Percentiles rank a stretch among this genome's conserved stretches.
phyloP scores from a whole-genome alignment of 35 echinoderm and acorn worm genomes.

The Strongylocentrotus purpuratus region DNA sequence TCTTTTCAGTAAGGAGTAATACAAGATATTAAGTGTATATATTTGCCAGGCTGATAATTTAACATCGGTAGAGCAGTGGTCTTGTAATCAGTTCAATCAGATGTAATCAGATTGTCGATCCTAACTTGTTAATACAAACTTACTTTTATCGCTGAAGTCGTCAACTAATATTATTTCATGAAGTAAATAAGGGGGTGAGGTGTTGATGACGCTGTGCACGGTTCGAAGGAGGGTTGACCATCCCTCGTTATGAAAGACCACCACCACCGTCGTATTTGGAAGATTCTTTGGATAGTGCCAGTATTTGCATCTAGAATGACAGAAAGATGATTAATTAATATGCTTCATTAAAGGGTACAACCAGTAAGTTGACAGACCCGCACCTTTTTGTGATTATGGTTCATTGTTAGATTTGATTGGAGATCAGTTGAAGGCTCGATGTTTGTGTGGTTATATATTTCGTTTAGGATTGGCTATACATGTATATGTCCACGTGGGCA shows the following conservation, averaged over 20 bases:
- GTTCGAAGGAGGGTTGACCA: constrained; percentile 83
- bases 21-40: too few species aligned
- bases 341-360: background rate
- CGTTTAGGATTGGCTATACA: background rate
- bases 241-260: constrained; percentile 82
- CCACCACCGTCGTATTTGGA: constrained; percentile 76
- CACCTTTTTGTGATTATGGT: background rate
- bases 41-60: too few species aligned
- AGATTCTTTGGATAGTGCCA: constrained; percentile 70
- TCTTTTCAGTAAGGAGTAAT: too few species aligned
- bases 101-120: background rate
- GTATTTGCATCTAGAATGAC: constrained; percentile 72
- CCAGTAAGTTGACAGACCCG: background rate
- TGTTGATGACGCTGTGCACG: constrained; percentile 83
- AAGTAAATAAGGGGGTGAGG: constrained; percentile 80
- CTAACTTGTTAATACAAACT: background rate
- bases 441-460: background rate
- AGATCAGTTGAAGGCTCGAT: background rate
- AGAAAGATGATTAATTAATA: background rate
- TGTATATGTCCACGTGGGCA: background rate
- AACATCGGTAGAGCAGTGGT: too few species aligned
- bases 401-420: background rate
- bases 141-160: constrained; percentile 87
- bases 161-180: constrained; percentile 84
- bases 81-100: too few species aligned